Base-by-base conservation (phyloP, 2,888 invertebrate species). In the Graphium colonna region DNA sequence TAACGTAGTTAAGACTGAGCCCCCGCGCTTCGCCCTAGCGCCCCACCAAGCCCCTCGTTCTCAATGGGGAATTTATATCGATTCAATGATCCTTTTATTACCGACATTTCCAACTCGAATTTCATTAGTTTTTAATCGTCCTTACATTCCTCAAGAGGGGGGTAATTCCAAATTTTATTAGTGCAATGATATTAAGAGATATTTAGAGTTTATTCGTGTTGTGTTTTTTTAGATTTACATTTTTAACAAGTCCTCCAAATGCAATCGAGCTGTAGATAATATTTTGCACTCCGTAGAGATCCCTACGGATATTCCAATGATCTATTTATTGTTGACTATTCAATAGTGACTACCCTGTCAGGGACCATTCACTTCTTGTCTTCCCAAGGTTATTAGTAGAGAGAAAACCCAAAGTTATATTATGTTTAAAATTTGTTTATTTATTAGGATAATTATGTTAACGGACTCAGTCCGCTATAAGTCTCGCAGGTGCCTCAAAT, bases 1-100 rank as follows among this genome's bases (percentile, higher is more conserved):
- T 75, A 71, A 71, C 67, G 75, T 86, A 85, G 88, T 84, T 84
- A 81, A 87, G 88, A 88, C 88, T 85, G 88, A 87, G 82, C 83
- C 75, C 33, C 44, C 77, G 36, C 36, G 5, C 36, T n/a, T 13
- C 4, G 28, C 43, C 38, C 28, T 33, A 16, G 3, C 36, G 31
- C 8, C 18, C 16, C 21, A 21, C 41, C 16, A 26, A 9, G 10
- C 41, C 51, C 10, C 36, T n/a, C 16, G 16, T 9, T 9, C 47
- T 36, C 41, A 12, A 9, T 17, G 8, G 33, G 41, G 21, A 21
- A 21, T 21, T 21, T 21, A 2, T 5, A 21, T 21, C 21, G 21
- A 21, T 5, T 21, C 21, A 5, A 52, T 15, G 39, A 36, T 36
- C 57, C 36, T 39, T 45, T 17, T 40, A 31, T 50, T 50, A 28